These are phyloP conservation scores for Mormyrops attenuatus DNA, from an alignment of 2,797 vertebrate species.

Conservation along the genomic window DNA sequence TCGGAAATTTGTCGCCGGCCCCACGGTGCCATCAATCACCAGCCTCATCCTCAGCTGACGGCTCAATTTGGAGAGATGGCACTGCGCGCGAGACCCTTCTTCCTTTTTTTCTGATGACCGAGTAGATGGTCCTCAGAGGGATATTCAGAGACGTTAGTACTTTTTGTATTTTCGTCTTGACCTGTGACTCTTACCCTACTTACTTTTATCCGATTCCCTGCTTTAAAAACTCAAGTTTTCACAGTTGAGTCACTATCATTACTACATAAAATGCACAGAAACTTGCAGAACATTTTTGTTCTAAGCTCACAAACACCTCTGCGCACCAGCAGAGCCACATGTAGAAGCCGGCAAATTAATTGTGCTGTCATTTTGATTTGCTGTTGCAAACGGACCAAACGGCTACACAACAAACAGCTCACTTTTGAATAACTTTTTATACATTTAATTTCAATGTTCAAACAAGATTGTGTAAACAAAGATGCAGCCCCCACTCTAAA, in stretches of 20 bases:
- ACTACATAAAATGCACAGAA: not conserved
- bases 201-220: not conserved
- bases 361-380: not conserved
- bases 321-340: not conserved
- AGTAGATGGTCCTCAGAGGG: not conserved
- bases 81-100: not conserved
- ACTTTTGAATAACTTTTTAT: not conserved
- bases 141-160: not conserved
- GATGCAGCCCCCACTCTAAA: not conserved
- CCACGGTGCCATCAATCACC: not conserved
- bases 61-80: not conserved
- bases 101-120: not conserved
- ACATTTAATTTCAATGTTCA: not conserved
- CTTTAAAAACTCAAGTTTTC: not conserved
- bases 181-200: not conserved
- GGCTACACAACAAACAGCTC: not conserved
- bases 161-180: not conserved
- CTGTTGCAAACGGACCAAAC: not conserved
- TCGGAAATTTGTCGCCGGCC: not conserved
- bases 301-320: not conserved
- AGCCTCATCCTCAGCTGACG: not conserved
- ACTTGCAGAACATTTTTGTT: not conserved
- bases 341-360: not conserved
- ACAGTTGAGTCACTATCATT: not conserved
- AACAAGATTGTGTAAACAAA: not conserved